A percentile compares a stretch with the other conserved stretches of the same genome.
Evolutionary conservation across 2,888 invertebrate genomes (phyloP).

Genomic region (Anodontia alba): DNA sequence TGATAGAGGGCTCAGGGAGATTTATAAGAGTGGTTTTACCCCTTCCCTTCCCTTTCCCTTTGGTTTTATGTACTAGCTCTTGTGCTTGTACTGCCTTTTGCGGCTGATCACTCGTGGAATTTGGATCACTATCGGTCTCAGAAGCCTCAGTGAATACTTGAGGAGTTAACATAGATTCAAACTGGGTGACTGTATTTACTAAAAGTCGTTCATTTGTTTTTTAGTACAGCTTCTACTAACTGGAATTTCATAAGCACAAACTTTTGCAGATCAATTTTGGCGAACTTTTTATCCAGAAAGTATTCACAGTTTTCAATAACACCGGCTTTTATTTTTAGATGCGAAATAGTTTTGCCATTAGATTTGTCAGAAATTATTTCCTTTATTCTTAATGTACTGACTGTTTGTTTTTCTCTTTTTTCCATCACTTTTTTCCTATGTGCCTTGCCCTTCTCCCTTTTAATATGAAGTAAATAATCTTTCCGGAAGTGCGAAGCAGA

Average conservation of each 20-base stretch:
- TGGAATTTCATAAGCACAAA: conserved; percentile 23
- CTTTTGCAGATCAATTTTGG: conserved; percentile 21
- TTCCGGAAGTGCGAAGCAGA: conserved; percentile 20
- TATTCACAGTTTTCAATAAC: neutral
- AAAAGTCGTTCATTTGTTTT: conserved; percentile 17
- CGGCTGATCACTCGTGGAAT: too few relatives aligned
- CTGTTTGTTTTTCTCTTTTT: neutral
- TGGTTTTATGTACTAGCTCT: too few relatives aligned
- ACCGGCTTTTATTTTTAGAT: conserved; percentile 16
- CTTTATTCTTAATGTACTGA: neutral
- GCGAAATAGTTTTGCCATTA: conserved; percentile 2
- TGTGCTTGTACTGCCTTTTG: too few relatives aligned
- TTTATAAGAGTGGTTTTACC: too few relatives aligned
- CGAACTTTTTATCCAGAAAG: conserved; percentile 5
- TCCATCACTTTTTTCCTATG: conserved; percentile 17
- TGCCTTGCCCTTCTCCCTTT: conserved; percentile 28
- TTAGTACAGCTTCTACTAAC: neutral
- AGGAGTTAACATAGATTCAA: conserved; percentile 16
- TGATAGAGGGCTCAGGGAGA: too few relatives aligned
- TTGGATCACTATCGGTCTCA: too few relatives aligned
- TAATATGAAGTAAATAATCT: conserved; percentile 17
- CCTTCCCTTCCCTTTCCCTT: too few relatives aligned
- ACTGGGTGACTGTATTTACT: neutral
- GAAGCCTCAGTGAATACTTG: too few relatives aligned
- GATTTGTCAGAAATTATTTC: conserved; percentile 20